Conservation (phyloP, 2,797 vertebrate species). For the Aldrovandia affinis region DNA sequence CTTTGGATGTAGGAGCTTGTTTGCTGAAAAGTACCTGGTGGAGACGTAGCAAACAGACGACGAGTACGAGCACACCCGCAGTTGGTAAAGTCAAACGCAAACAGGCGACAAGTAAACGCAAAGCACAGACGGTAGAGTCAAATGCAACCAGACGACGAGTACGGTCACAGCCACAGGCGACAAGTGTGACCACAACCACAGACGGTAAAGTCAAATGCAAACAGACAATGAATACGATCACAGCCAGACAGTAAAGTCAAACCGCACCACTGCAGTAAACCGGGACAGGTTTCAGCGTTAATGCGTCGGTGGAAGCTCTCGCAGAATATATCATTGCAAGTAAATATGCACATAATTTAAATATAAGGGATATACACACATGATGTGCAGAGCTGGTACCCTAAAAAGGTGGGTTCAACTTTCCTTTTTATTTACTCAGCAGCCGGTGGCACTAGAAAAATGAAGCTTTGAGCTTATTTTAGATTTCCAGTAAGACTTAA, state of each 20-base stretch:
- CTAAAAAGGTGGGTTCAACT: slow-evolving; percentile 7
- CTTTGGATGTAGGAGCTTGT: slow-evolving; percentile 48
- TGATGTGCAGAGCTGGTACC: background rate
- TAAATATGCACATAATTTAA: background rate
- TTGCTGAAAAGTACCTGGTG: slow-evolving; percentile 63
- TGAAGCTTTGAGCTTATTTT: background rate
- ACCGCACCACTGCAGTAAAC: background rate
- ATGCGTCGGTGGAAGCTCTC: slow-evolving; percentile 53
- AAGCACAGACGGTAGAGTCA: too few relatives aligned
- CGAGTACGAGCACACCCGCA: background rate
- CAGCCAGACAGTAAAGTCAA: background rate
- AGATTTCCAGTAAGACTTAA: slow-evolving; percentile 43
- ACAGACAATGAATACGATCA: background rate
- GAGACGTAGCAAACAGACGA: slow-evolving; percentile 13
- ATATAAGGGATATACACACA: background rate
- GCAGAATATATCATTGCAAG: background rate
- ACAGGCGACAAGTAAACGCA: too few relatives aligned
- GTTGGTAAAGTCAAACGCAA: too few relatives aligned
- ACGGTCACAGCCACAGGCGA: too few relatives aligned
- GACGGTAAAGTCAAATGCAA: too few relatives aligned
- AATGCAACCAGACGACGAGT: too few relatives aligned
- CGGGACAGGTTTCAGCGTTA: slow-evolving; percentile 57
- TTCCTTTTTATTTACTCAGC: background rate
- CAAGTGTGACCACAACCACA: too few relatives aligned
- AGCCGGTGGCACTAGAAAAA: background rate